Evolutionary conservation across 2,797 vertebrate species (phyloP), one percentile per base, ranked within the genome.

Genomic region (Onychomys arenicola): DNA sequence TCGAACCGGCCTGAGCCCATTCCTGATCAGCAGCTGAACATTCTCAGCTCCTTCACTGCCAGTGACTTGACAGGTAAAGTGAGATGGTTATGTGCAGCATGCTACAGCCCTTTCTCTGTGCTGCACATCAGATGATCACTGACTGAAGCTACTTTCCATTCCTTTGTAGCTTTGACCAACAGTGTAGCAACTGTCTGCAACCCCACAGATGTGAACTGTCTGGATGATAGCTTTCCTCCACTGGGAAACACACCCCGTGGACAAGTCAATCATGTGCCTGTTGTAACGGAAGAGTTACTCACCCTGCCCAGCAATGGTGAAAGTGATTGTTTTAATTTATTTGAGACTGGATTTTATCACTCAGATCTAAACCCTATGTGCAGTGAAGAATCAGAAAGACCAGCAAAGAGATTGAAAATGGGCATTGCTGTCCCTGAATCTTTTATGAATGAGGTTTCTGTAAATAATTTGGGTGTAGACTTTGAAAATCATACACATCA

Each of bases 11-110:
- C 99, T 71, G 99, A 99, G 97, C 98, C 98, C 37, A 98, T 99
- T 59, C 98, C 99, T 13, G 99, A 99, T 90, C 99, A 99, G 90
- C 99, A 99, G 94, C 99, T 99, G 57, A 99, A 99, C 98, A 98
- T 99, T 97, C 99, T 99, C 85, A 99, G 99, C 98, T 99, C 99
- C n/a, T 99, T 99, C 98, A 99, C 99, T 95, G 99, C 99, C 98
- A 99, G 99, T 85, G 99, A 99, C 97, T 98, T 99, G 98, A 99
- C 99, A 98, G 99, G 99, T 99, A 97, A 98, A 88, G 71, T 55
- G 69, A 87, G 37, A 16, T 73, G 19, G 6, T 37, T 76, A n/a
- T 61, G 43, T 29, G n/a, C 55, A 32, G 34, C 71, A 29, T 80
- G 27, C 17, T 52, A 13, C 2, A 14, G 16, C 67, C 40, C 29